Conservation (phyloP, 92 coral and sea anemone genomes). For the Porites divaricata region DNA sequence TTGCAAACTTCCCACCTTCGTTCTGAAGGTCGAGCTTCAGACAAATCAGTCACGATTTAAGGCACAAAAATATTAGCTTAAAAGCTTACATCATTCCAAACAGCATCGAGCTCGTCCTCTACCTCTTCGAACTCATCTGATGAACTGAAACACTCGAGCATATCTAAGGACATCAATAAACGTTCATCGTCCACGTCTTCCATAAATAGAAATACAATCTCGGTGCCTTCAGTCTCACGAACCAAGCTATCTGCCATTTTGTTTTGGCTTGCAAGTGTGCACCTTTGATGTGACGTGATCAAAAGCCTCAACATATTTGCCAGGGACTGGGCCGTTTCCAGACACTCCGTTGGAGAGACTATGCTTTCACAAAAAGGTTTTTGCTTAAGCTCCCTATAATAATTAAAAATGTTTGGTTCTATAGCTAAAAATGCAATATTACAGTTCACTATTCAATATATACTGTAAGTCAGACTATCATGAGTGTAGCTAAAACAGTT, state of each 20-base stretch:
- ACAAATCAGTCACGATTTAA: too few species aligned
- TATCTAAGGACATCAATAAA: conserved; percentile 29
- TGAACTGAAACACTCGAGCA: conserved; percentile 27
- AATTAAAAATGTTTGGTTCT: too few species aligned
- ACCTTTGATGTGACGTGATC: conserved; percentile 37
- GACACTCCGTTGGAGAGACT: too few species aligned
- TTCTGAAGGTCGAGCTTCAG: background rate
- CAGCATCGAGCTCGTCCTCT: conserved; percentile 32
- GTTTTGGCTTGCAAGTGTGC: conserved; percentile 34
- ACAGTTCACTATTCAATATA: too few species aligned
- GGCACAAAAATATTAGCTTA: background rate
- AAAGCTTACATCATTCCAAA: conserved; percentile 42
- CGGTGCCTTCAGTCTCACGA: background rate
- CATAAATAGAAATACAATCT: background rate
- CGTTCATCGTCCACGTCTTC: conserved; percentile 14
- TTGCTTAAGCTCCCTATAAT: too few species aligned
- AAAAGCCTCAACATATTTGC: conserved; percentile 39
- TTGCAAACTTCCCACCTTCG: background rate
- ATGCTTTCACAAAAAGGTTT: too few species aligned
- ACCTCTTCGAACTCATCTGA: too few species aligned
- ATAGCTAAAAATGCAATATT: too few species aligned
- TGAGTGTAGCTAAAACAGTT: too few species aligned
- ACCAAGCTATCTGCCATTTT: conserved; percentile 29
- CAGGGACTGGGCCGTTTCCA: conserved; percentile 12
- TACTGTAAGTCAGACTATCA: too few species aligned